Base-by-base conservation (phyloP, 2,113 vertebrate species). In the Pipa parva region DNA sequence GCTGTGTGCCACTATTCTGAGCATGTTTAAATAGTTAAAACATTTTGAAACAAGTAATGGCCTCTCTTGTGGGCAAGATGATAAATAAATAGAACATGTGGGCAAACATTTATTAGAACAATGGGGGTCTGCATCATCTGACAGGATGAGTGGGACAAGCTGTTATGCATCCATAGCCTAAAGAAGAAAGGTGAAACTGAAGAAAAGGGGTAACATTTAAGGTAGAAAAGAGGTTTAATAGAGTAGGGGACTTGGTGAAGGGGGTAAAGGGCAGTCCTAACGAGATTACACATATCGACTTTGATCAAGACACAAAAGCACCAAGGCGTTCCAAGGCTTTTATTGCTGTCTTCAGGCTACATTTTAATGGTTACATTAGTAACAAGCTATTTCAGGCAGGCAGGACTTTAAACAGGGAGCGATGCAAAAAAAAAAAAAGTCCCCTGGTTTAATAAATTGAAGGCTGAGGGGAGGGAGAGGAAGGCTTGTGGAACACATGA, bases 321-420 rank as follows among this genome's bases (percentile, higher is more conserved):
- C 86, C 75, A 84, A 80, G 79, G 77, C 79, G 80, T 86, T 88
- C 88, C 83, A 80, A 83, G 86, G 77, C 84, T 88, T 93, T 94
- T 93, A 94, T 91, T 92, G 90, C 89, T 88, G 90, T 92, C 92
- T 94, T 91, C 88, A 80, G 92, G 92, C 90, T 90, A 92, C 85
- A 80, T 90, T 93, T 93, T 93, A 93, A 94, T 93, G 89, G 89
- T 83, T 84, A 87, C 87, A 88, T 87, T 88, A 88, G 86, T 87
- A 85, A 88, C 83, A 80, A 83, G 84, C 83, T 86, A 87, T 85
- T 84, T 74, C 79, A 56, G 85, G 83, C 85, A 51, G 79, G 79
- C 79, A 79, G 81, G 83, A 78, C 80, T 75, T 80, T 72, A 76
- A 75, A 46, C 10, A 71, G 77, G 78, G 72, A 66, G 59, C 11